Evolutionary conservation across 2,113 vertebrate species (phyloP).

Genomic region (Patagioenas fasciata): DNA sequence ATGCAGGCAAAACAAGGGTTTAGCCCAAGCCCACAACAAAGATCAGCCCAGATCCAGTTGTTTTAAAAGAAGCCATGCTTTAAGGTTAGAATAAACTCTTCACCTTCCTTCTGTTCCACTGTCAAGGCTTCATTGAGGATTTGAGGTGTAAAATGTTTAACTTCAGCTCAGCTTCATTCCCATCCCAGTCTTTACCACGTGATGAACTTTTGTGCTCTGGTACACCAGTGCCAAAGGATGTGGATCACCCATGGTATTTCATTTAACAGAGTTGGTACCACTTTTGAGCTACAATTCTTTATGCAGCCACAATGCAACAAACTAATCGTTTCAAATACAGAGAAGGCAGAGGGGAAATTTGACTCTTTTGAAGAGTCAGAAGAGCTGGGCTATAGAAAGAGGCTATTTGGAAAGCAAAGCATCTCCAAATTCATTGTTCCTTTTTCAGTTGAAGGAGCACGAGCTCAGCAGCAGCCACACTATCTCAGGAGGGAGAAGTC

Average conservation of each 20-base stretch:
- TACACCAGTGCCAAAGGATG: not conserved
- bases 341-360: not conserved
- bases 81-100: not conserved
- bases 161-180: not conserved
- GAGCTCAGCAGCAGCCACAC: not conserved
- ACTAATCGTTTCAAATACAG: not conserved
- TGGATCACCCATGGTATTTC: not conserved
- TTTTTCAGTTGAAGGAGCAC: not conserved
- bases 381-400: not conserved
- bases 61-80: not conserved
- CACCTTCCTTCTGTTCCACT: not conserved
- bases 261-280: not conserved
- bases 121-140: not conserved
- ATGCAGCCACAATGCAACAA: not conserved
- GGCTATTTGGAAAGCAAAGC: not conserved
- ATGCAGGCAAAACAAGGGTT: not conserved
- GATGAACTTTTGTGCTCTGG: not conserved
- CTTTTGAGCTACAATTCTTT: not conserved
- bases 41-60: not conserved
- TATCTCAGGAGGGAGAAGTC: not conserved
- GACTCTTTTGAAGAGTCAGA: not conserved
- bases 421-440: not conserved
- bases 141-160: not conserved
- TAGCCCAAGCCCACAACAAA: not conserved
- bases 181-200: not conserved